A percentile compares a stretch with the other conserved stretches of the same genome.
phyloP scores from a whole-genome alignment of 2,797 vertebrate species.

The Lutjanus argentimaculatus region DNA sequence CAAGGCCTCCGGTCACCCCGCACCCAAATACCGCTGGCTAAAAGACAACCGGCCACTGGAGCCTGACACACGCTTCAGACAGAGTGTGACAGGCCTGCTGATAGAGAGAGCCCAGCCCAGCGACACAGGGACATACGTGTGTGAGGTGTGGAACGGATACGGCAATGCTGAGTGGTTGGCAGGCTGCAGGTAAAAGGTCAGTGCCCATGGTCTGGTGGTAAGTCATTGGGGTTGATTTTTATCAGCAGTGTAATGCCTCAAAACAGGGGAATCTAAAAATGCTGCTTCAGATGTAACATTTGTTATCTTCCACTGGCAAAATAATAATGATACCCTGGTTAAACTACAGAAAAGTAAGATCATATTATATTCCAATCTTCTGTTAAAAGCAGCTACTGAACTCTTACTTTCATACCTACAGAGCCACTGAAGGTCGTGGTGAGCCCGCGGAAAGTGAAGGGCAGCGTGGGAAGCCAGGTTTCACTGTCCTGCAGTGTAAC shows the following conservation, averaged over 20 bases:
- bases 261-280: constrained; percentile 2
- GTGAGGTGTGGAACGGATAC: constrained; percentile 97
- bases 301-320: background rate
- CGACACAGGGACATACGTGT: constrained; percentile 95
- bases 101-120: constrained; percentile 92
- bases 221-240: background rate
- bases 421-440: constrained; percentile 94
- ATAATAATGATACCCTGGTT: background rate
- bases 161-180: constrained; percentile 95
- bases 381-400: constrained; percentile 1
- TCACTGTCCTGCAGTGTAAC: constrained; percentile 95
- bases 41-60: constrained; percentile 97
- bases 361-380: background rate
- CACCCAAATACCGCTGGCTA: constrained; percentile 97
- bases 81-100: constrained; percentile 94
- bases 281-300: background rate
- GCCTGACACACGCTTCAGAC: constrained; percentile 94
- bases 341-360: background rate
- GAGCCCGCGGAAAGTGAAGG: constrained; percentile 95
- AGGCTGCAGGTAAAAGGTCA: constrained; percentile 95
- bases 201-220: constrained; percentile 62
- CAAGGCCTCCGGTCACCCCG: constrained; percentile 96
- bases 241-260: background rate
- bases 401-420: constrained; percentile 65
- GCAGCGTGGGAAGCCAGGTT: constrained; percentile 97